Evolutionary conservation across 1,140 invertebrate genomes (phyloP), one percentile per base, ranked within the genome.

Genomic region (Parasteatoda tepidariorum): DNA sequence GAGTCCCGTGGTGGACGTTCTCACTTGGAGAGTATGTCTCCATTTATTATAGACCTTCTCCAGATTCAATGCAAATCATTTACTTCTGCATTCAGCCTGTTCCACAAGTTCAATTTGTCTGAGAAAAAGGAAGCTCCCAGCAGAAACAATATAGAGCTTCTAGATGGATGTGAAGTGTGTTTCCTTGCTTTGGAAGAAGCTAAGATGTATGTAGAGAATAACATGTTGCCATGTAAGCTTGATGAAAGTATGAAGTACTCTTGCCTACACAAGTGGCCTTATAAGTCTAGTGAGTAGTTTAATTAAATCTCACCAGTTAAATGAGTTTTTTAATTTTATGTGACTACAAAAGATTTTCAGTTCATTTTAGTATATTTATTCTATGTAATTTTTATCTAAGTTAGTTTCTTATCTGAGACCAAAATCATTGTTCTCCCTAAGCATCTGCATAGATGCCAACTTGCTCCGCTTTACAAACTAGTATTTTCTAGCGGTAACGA

Each of bases 41-140:
- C 18, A 33, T 75, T 74, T 34, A 22, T 84, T 28, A 41, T 87
- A 48, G 82, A 87, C 68, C 55, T 85, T 9, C 24, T 87, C 28
- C 79, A 62, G 26, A 67, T 67, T 48, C 82, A 85, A 31, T 87
- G 83, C 15, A 84, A 83, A 54, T 85, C 61, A 24, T 26, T 85
- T 9, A 67, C 64, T 41, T 79, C 86, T 28, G 62, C 83, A 7
- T 83, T 70, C 55, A 85, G 78, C 26, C 61, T 85, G 7, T 84
- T 86, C 18, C 30, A 83, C n/a, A 86, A 86, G 59, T 54, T 68
- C 3, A 24, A 41, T 22, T 26, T 75, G 28, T 54, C 48, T 13
- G 30, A 33, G 15, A 64, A 34, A 18, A 31, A 22, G 7, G 62
- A 74, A 31, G 6, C n/a, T 3, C 13, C 33, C 6, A 6, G 31